Percentiles rank a stretch among this genome's conserved stretches.
Conservation (phyloP, 2,113 vertebrate genomes). For the Odocoileus virginianus region DNA sequence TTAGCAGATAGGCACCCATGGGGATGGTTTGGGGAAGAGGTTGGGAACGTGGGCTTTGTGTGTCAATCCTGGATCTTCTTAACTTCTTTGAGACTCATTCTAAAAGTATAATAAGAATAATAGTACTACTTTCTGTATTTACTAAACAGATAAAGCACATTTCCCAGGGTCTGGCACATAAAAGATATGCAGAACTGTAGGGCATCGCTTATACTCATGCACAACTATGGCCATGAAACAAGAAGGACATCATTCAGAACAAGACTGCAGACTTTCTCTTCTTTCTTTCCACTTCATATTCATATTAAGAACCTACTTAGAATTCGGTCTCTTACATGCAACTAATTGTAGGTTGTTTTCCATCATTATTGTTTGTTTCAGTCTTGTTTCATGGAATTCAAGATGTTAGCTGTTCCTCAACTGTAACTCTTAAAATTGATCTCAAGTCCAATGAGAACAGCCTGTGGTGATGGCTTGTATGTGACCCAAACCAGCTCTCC, state of each 20-base stretch:
- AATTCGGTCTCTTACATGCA: neutral
- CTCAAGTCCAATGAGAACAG: neutral
- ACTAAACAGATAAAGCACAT: neutral
- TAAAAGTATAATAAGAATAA: neutral
- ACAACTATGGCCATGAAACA: neutral
- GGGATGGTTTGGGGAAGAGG: neutral
- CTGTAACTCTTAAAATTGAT: neutral
- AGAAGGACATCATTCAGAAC: neutral
- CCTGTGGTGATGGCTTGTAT: neutral
- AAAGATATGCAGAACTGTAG: neutral
- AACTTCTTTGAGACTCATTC: neutral
- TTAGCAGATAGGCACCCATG: neutral
- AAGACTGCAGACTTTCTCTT: neutral
- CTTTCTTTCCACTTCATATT: neutral
- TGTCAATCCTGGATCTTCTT: neutral
- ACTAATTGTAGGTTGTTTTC: neutral
- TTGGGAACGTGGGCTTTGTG: neutral
- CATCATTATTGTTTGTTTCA: neutral
- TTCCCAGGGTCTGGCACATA: neutral
- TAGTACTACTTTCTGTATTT: neutral
- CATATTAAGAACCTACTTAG: neutral
- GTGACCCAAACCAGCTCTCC: neutral
- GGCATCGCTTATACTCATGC: neutral
- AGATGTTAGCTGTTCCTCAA: neutral
- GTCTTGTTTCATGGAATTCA: neutral